A percentile compares a stretch with the other conserved stretches of the same genome.
phyloP scores from a whole-genome alignment of 2,113 vertebrate genomes.

The Oenanthe melanoleuca region DNA sequence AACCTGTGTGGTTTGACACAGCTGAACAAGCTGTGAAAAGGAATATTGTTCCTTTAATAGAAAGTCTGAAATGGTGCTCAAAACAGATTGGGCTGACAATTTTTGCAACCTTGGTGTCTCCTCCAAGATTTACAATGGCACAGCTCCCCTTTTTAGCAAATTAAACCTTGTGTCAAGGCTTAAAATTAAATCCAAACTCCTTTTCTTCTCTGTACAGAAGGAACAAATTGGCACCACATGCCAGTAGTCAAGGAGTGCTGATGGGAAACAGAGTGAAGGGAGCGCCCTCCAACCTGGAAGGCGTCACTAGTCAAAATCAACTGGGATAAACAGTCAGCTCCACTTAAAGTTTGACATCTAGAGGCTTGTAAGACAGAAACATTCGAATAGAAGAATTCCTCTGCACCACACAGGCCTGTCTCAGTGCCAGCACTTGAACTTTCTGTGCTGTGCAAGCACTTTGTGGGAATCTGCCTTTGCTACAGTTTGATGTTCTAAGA shows the following conservation, averaged over 20 bases:
- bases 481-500: slow-evolving; percentile 55
- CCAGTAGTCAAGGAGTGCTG: slow-evolving; percentile 68
- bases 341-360: slow-evolving; percentile 69
- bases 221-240: slow-evolving; percentile 81
- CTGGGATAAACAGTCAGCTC: slow-evolving; percentile 72
- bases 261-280: slow-evolving; percentile 73
- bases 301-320: slow-evolving; percentile 69
- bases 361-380: slow-evolving; percentile 63
- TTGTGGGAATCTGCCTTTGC: slow-evolving; percentile 71
- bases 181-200: slow-evolving; percentile 77
- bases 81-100: slow-evolving; percentile 67
- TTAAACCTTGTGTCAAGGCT: slow-evolving; percentile 80
- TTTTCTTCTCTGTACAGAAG: slow-evolving; percentile 73
- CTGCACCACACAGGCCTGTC: slow-evolving; percentile 66
- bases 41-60: slow-evolving; percentile 61
- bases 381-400: slow-evolving; percentile 64
- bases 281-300: slow-evolving; percentile 70
- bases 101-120: slow-evolving; percentile 70
- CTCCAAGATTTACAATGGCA: slow-evolving; percentile 78
- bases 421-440: slow-evolving; percentile 64
- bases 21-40: slow-evolving; percentile 48
- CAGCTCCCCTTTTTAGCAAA: slow-evolving; percentile 77
- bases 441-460: slow-evolving; percentile 74
- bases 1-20: slow-evolving; percentile 35
- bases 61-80: slow-evolving; percentile 34